These are phyloP conservation scores for Holothuria scabra DNA, from an alignment of 53 echinoderm and acorn worm genomes.

Conservation along the genomic window DNA sequence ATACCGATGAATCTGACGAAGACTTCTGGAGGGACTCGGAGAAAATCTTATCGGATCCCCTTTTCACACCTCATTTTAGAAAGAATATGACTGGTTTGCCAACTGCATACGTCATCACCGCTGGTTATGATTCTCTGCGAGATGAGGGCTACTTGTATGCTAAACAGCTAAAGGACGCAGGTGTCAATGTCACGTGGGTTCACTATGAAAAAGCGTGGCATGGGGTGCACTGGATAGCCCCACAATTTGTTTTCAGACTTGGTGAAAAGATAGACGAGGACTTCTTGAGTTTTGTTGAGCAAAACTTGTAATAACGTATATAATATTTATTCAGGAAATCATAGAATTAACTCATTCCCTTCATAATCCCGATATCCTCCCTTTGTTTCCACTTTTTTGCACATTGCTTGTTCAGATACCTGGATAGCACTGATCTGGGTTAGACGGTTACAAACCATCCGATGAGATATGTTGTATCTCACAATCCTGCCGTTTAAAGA, in stretches of 20 bases:
- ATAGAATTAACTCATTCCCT: too few species aligned
- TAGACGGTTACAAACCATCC: too few species aligned
- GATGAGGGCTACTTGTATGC: constrained; percentile 90
- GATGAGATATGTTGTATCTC: too few species aligned
- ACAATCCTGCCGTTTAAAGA: too few species aligned
- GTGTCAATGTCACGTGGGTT: constrained; percentile 57
- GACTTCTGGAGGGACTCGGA: constrained; percentile 57
- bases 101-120: constrained; percentile 71
- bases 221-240: background rate
- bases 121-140: constrained; percentile 69
- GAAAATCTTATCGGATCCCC: constrained; percentile 60
- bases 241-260: background rate
- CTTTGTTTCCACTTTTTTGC: too few species aligned
- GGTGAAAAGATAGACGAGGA: constrained; percentile 7
- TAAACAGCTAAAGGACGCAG: constrained; percentile 75
- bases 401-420: too few species aligned
- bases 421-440: too few species aligned
- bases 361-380: too few species aligned
- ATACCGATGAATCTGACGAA: constrained; percentile 47
- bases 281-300: background rate
- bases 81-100: constrained; percentile 61
- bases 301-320: background rate
- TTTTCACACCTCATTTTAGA: constrained; percentile 53
- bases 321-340: too few species aligned
- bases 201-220: constrained; percentile 64